Percentiles rank a stretch among this genome's conserved stretches.
These are phyloP conservation scores for Pedetes capensis DNA, from an alignment of 2,113 vertebrate genomes.

Conservation along the genomic window DNA sequence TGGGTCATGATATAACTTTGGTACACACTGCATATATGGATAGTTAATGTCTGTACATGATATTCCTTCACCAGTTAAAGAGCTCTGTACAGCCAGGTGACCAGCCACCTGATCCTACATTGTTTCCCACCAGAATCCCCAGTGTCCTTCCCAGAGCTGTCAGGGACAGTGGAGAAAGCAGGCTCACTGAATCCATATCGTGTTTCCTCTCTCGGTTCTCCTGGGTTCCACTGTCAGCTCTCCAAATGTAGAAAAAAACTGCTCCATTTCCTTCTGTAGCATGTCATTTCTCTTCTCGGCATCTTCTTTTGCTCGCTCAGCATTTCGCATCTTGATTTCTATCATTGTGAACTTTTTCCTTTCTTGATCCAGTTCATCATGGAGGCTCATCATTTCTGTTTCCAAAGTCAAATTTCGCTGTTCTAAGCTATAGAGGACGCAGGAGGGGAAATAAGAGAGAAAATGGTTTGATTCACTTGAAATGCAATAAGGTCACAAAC, in stretches of 20 bases:
- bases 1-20: conserved; percentile 82
- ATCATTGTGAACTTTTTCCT: conserved; percentile 99
- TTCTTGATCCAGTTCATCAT: conserved; percentile 97
- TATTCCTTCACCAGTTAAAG: conserved; percentile 75
- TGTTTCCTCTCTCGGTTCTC: conserved; percentile 91
- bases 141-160: conserved; percentile 50
- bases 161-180: neutral
- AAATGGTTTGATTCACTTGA: neutral
- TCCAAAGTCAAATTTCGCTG: conserved; percentile 95
- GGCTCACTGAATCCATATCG: conserved; percentile 97
- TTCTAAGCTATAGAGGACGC: conserved; percentile 87
- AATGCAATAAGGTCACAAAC: neutral
- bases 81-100: conserved; percentile 81
- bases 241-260: conserved; percentile 98
- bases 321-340: conserved; percentile 98
- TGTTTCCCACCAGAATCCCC: conserved; percentile 61
- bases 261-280: conserved; percentile 99
- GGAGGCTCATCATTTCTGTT: conserved; percentile 92
- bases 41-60: conserved; percentile 71
- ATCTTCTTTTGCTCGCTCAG: conserved; percentile 96
- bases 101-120: conserved; percentile 80
- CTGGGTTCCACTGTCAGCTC: conserved; percentile 94
- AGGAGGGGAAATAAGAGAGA: neutral
- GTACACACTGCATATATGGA: conserved; percentile 82
- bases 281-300: conserved; percentile 97